Conservation (phyloP, 1,140 invertebrate genomes). For the Panulirus ornatus region DNA sequence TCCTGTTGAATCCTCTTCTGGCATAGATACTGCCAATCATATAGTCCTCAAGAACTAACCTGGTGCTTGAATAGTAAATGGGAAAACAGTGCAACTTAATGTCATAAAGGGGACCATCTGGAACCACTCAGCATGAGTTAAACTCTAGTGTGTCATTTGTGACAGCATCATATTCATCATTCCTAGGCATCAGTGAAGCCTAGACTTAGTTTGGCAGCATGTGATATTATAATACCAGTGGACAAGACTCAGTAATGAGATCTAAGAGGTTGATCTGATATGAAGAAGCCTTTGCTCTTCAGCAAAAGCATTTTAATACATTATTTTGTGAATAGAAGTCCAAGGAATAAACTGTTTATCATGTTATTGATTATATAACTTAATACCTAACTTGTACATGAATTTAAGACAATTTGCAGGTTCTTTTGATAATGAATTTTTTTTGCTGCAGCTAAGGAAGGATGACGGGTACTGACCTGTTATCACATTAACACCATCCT, state of each 20-base stretch:
- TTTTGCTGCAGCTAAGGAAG: too few species aligned
- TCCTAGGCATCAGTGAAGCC: conserved; percentile 52
- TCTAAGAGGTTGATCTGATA: conserved; percentile 61
- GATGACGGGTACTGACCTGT: too few species aligned
- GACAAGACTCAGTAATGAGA: conserved; percentile 57
- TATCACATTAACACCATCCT: too few species aligned
- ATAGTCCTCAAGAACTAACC: conserved; percentile 53
- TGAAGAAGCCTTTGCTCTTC: conserved; percentile 56
- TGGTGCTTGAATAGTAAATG: conserved; percentile 66
- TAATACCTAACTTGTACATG: too few species aligned
- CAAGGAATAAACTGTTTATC: conserved; percentile 72
- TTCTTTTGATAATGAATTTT: too few species aligned
- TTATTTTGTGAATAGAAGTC: conserved; percentile 73
- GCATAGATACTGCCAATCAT: conserved; percentile 18
- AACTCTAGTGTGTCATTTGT: conserved; percentile 62
- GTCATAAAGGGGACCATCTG: conserved; percentile 55
- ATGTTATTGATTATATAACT: conserved; percentile 24
- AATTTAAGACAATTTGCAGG: too few species aligned
- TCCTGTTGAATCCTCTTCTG: conserved; percentile 40
- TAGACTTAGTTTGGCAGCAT: conserved; percentile 63
- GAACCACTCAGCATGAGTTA: conserved; percentile 52
- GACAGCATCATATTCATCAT: conserved; percentile 37
- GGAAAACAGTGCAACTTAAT: conserved; percentile 64
- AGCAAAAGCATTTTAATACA: conserved; percentile 69
- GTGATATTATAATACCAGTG: conserved; percentile 58